Evolutionary conservation across 2,797 vertebrate species (phyloP).

Genomic region (Syncerus caffer): DNA sequence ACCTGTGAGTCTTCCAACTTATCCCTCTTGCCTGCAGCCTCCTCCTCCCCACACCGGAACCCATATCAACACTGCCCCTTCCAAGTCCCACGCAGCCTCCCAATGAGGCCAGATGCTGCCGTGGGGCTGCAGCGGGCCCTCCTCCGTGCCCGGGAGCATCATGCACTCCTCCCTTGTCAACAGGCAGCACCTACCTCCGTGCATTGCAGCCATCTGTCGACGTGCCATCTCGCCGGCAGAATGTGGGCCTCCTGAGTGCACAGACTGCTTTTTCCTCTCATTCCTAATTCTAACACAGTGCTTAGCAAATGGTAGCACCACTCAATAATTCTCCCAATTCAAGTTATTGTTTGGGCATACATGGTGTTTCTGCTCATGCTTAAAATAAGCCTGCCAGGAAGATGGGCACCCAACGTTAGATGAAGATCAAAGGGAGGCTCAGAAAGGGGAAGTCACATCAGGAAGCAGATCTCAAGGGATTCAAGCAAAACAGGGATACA

Average conservation of each 20-base stretch:
- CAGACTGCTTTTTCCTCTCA: background rate
- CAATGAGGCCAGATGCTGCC: background rate
- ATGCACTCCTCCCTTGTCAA: background rate
- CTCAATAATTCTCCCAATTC: background rate
- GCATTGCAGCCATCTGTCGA: conserved; percentile 5
- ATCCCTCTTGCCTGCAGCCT: background rate
- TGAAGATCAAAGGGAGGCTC: background rate
- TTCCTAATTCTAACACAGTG: conserved; percentile 29
- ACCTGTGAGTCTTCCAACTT: background rate
- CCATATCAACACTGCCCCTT: background rate
- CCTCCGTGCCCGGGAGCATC: background rate
- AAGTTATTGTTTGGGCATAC: background rate
- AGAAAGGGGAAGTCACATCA: background rate
- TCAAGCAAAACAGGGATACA: background rate
- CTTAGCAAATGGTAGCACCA: conserved; percentile 2
- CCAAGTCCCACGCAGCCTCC: background rate
- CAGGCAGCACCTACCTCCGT: background rate
- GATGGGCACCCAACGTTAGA: background rate
- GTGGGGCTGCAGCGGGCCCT: background rate
- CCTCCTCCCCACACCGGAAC: background rate
- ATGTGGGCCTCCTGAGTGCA: background rate
- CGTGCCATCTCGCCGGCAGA: background rate
- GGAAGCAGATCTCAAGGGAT: background rate
- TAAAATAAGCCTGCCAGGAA: background rate
- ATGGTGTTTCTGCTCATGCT: background rate